Conservation (phyloP, 2,888 invertebrate species). For the Helleia helle region DNA sequence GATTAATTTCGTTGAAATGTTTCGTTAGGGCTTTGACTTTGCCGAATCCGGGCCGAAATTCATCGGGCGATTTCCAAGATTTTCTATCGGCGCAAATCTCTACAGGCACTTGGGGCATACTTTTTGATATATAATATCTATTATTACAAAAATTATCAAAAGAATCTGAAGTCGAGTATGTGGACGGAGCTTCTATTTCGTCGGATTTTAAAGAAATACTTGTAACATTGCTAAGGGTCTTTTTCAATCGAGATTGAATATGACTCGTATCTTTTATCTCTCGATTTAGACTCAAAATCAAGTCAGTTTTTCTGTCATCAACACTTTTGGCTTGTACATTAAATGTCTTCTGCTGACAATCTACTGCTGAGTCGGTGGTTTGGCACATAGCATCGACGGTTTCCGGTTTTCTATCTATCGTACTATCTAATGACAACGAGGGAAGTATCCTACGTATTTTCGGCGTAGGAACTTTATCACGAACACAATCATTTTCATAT, state of each 20-base stretch:
- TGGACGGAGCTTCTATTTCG: slow-evolving; percentile 49
- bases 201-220: slow-evolving; percentile 51
- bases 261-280: slow-evolving; percentile 39
- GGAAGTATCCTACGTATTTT: slow-evolving; percentile 61
- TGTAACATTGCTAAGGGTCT: slow-evolving; percentile 46
- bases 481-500: slow-evolving; percentile 49
- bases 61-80: slow-evolving; percentile 81
- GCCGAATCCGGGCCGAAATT: slow-evolving; percentile 78
- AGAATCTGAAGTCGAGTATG: slow-evolving; percentile 52
- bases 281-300: slow-evolving; percentile 40
- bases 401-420: slow-evolving; percentile 41
- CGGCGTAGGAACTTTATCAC: slow-evolving; percentile 44
- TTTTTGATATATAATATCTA: slow-evolving; percentile 21
- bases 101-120: slow-evolving; percentile 27
- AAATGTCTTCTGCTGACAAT: slow-evolving; percentile 26
- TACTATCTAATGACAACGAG: slow-evolving; percentile 49
- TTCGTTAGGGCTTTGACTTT: slow-evolving; percentile 81
- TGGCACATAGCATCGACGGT: slow-evolving; percentile 57
- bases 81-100: slow-evolving; percentile 55
- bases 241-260: slow-evolving; percentile 46
- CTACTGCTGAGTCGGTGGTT: slow-evolving; percentile 45
- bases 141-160: slow-evolving; percentile 31
- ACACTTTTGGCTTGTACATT: slow-evolving; percentile 3
- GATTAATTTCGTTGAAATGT: slow-evolving; percentile 76
- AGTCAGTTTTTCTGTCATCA: slow-evolving; percentile 33